Evolutionary conservation across 2,888 invertebrate genomes (phyloP), one percentile per base, ranked within the genome.

Genomic region (Drosophila neutralis): DNA sequence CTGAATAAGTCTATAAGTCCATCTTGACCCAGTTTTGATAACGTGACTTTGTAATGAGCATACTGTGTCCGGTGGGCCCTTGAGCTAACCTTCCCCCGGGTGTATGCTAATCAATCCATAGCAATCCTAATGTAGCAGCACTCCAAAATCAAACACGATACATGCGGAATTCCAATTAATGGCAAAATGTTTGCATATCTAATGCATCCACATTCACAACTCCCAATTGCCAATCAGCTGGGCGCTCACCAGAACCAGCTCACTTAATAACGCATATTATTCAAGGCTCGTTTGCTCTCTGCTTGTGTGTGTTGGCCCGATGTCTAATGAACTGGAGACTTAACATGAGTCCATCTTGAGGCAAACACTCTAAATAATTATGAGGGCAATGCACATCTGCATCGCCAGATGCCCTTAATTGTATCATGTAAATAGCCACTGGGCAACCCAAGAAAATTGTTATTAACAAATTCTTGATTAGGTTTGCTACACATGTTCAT

Each of bases 31-130:
- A 76, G 82, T 80, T 88, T 71, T 68, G 58, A 63, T 45, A 61
- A 69, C 81, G 78, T 80, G 87, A 88, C 84, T 84, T 88, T 88
- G 89, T 88, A 84, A 84, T 84, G 83, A 86, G 86, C 63, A 62
- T 64, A n/a, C 27, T 59, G 62, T 71, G 61, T 60, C 76, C 62
- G 40, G n/a, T 33, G 49, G 31, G 13, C 18, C 36, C 52, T 63
- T 54, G 59, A 71, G 33, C 54, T 35, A 59, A 54, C 42, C 38
- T 35, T 58, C 45, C 27, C 8, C 10, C 3, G 65, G 58, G 56
- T 58, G n/a, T 18, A 42, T 45, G 49, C 29, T 42, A 84, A 85
- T 88, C 89, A 88, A 88, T 87, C 68, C 64, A 53, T 61, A 69
- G 36, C 58, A 52, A 24, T 24, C 24, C 51, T 72, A 54, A 73